Evolutionary conservation across 2,113 vertebrate genomes (phyloP), one percentile per base, ranked within the genome.

Genomic region (Globicephala melas): DNA sequence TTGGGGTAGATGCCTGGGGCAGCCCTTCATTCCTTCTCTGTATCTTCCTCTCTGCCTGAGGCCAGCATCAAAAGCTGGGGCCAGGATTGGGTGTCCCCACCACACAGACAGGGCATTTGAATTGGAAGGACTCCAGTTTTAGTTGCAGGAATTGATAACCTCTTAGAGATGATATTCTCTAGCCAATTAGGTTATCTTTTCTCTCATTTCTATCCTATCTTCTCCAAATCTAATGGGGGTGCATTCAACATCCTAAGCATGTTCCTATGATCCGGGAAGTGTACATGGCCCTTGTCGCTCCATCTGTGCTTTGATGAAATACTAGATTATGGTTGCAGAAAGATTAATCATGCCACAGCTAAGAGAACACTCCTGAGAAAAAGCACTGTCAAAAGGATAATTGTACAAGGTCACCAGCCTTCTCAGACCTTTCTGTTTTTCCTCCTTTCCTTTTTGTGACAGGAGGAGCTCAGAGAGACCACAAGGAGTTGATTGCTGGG

Each of bases 261-360:
- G 8, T 36, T 85, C 47, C 67, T 47, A 0, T 60, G 53, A 92
- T 70, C 79, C 4, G 21, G 83, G 65, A 81, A 65, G 53, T 8
- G 11, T 74, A 65, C 76, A 55, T 2, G 15, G 33, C 9, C 41
- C 82, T 95, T 95, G 82, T 89, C 67, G 60, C 87, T 97, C 81
- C 81, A 50, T 89, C 82, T 84, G 84, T 33, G 74, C 76, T 91
- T 92, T 92, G 84, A 85, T 44, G 65, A 95, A 81, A 96, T 88
- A 41, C 76, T 74, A 67, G 60, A 62, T 95, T 70, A 93, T 74
- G 14, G 70, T 18, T 67, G 58, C 62, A 94, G 91, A 94, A 95
- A 94, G 74, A 87, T 94, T 76, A 85, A 74, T 97, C 95, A 76
- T 92, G 87, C 96, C 73, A 47, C 26, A 96, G 67, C 85, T 95